Conservation (phyloP, 37 sponge, comb jelly and placozoan genomes). For the Aplysina aerophoba region DNA sequence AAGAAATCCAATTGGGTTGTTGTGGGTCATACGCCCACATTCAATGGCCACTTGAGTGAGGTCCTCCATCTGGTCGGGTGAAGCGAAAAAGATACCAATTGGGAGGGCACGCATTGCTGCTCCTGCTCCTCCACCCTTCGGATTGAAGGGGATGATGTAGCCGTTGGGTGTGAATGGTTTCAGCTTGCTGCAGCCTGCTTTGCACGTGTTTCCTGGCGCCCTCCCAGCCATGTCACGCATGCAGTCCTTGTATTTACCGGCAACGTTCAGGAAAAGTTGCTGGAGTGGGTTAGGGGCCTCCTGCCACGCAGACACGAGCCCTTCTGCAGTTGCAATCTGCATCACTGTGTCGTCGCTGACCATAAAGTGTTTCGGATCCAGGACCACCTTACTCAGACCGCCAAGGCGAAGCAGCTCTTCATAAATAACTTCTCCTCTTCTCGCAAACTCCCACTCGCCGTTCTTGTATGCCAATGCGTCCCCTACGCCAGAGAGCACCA, state of each 20-base stretch:
- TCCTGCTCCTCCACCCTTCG: conserved; percentile 49
- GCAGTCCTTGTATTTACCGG: conserved; percentile 42
- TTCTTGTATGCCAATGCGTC: conserved; percentile 8
- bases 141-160: conserved; percentile 45
- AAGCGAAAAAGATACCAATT: conserved; percentile 45
- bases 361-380: not conserved
- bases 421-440: not conserved
- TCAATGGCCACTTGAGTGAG: conserved; percentile 52
- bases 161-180: conserved; percentile 4
- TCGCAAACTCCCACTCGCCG: not conserved
- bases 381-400: not conserved
- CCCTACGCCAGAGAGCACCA: not conserved
- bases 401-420: not conserved
- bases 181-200: not conserved
- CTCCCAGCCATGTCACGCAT: conserved; percentile 51
- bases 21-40: conserved; percentile 66
- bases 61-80: conserved; percentile 49
- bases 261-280: conserved; percentile 29
- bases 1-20: conserved; percentile 63
- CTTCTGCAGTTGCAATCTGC: conserved; percentile 65
- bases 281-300: not conserved
- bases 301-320: conserved; percentile 34
- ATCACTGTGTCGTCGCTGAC: conserved; percentile 57
- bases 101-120: conserved; percentile 63
- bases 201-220: conserved; percentile 40